These are phyloP conservation scores for Neuroscelio doddi DNA, from an alignment of 2,888 invertebrate species.

Conservation along the genomic window DNA sequence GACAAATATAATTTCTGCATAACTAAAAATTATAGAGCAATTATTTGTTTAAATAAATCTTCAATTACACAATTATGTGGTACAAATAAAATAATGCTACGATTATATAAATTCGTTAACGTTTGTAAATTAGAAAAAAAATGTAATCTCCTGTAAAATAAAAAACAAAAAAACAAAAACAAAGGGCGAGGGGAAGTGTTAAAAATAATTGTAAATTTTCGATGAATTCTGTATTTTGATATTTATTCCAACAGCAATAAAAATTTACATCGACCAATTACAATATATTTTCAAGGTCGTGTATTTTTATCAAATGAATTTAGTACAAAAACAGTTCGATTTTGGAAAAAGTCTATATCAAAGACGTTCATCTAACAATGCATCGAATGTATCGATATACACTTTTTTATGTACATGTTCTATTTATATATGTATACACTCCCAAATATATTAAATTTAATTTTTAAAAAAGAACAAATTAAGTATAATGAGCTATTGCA, in stretches of 20 bases:
- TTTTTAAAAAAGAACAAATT: too few species aligned
- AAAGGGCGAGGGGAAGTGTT: background rate
- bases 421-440: conserved; percentile 13
- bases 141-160: background rate
- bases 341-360: conserved; percentile 12
- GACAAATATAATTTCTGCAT: too few species aligned
- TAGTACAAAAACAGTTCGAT: conserved; percentile 27
- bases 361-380: background rate
- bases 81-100: too few species aligned
- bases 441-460: too few species aligned
- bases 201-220: background rate
- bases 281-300: conserved; percentile 29
- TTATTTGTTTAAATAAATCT: too few species aligned
- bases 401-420: conserved; percentile 12
- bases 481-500: too few species aligned
- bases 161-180: background rate
- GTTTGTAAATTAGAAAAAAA: too few species aligned
- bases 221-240: conserved; percentile 25
- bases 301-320: conserved; percentile 13
- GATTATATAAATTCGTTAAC: too few species aligned
- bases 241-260: conserved; percentile 48
- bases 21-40: too few species aligned
- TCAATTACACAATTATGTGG: too few species aligned
- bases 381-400: too few species aligned
- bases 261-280: conserved; percentile 45